Percentiles rank a stretch among this genome's conserved stretches.
These are phyloP conservation scores for Periophthalmus magnuspinnatus DNA, from an alignment of 2,797 vertebrate species.

Conservation along the genomic window DNA sequence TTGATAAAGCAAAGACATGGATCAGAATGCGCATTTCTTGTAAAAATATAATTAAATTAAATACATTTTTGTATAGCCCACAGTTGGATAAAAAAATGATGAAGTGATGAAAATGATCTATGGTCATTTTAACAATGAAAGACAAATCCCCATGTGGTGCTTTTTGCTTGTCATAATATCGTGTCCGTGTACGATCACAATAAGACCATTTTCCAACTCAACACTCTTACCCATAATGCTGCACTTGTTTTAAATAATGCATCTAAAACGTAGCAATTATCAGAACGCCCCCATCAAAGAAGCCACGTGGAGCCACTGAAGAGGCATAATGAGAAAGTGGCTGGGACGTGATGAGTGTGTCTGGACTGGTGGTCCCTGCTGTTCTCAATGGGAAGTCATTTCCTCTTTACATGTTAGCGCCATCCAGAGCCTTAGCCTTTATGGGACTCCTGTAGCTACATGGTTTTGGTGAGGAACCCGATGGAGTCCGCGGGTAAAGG, in stretches of 20 bases:
- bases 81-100: not conserved
- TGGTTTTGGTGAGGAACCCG: not conserved
- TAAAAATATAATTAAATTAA: too few relatives aligned
- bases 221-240: not conserved
- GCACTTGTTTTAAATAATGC: conserved; percentile 22
- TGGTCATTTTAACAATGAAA: not conserved
- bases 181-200: not conserved
- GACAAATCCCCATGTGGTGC: not conserved
- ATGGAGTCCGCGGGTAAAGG: conserved; percentile 7
- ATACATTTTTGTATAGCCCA: not conserved
- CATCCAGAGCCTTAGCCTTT: conserved; percentile 3
- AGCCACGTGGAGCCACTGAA: conserved; percentile 18
- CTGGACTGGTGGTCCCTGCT: conserved; percentile 25
- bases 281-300: conserved; percentile 25
- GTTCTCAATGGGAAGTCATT: conserved; percentile 29
- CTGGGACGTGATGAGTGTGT: conserved; percentile 13
- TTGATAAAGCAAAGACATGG: not conserved
- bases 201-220: conserved; percentile 1
- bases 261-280: conserved; percentile 20
- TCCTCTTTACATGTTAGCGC: conserved; percentile 22
- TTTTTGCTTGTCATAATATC: not conserved
- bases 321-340: conserved; percentile 28
- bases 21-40: too few relatives aligned
- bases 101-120: not conserved
- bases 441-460: not conserved